These are phyloP conservation scores for Lymantria dispar DNA, from an alignment of 2,888 invertebrate species.

Conservation along the genomic window DNA sequence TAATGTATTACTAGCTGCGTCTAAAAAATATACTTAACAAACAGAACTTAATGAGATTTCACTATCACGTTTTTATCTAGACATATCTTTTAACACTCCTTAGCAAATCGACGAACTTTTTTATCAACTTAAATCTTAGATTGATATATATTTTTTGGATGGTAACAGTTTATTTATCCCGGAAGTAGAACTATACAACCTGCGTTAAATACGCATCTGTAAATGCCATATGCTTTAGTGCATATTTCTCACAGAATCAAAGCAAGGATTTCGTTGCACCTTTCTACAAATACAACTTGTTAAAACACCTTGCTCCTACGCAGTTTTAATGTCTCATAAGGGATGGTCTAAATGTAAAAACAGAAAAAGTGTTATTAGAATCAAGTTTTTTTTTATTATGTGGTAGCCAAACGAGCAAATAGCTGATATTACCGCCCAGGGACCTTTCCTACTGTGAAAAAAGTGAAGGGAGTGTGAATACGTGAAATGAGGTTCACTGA, in stretches of 20 bases:
- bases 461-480: too few species aligned
- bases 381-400: too few species aligned
- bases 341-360: constrained; percentile 20
- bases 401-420: too few species aligned
- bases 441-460: too few species aligned
- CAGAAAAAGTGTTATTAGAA: not conserved
- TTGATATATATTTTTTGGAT: not conserved
- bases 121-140: not conserved
- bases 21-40: too few species aligned
- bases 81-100: not conserved
- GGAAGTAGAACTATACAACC: constrained; percentile 25
- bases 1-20: too few species aligned
- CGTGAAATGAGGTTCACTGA: too few species aligned
- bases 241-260: constrained; percentile 22
- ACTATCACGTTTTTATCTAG: not conserved
- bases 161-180: constrained; percentile 18
- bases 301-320: constrained; percentile 56
- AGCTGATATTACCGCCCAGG: too few species aligned
- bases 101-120: not conserved
- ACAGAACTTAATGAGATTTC: not conserved
- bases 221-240: constrained; percentile 13
- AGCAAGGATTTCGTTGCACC: constrained; percentile 16
- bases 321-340: constrained; percentile 21
- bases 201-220: constrained; percentile 15
- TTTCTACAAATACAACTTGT: constrained; percentile 25